Evolutionary conservation across 2,113 vertebrate genomes (phyloP).

Genomic region (Cnemophilus loriae): DNA sequence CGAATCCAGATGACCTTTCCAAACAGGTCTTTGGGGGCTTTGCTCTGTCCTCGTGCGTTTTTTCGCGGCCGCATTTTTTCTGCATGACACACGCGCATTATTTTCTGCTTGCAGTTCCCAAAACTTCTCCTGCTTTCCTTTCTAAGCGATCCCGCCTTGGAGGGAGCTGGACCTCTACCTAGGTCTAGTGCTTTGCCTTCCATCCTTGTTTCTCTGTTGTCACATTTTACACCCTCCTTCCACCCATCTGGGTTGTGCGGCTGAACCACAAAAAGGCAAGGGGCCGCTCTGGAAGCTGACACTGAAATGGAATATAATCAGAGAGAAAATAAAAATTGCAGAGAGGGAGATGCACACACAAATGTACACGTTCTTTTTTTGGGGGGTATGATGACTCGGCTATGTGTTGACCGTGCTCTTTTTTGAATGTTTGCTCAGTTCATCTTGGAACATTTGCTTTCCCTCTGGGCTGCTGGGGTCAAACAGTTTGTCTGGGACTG

Average conservation of each 20-base stretch:
- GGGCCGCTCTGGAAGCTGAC: neutral
- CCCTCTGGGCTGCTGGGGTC: neutral
- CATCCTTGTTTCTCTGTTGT: neutral
- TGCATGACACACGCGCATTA: neutral
- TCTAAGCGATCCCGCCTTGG: neutral
- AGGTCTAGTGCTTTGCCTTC: neutral
- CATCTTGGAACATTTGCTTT: neutral
- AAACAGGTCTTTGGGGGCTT: neutral
- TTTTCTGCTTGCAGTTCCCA: neutral
- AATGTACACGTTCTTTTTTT: neutral
- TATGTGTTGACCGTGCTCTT: rapidly evolving
- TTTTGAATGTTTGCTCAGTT: neutral
- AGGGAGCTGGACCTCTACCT: neutral
- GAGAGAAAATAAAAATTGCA: neutral
- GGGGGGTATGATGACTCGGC: neutral
- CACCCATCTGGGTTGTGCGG: neutral
- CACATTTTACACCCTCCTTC: rapidly evolving
- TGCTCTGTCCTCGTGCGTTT: neutral
- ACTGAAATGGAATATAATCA: neutral
- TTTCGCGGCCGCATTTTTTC: neutral
- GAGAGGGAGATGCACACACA: neutral
- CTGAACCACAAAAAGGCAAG: neutral
- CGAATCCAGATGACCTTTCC: neutral
- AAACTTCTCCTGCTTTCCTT: neutral
- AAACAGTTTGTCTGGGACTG: neutral